Percentiles rank a stretch among this genome's conserved stretches.
phyloP scores from a whole-genome alignment of 2,888 invertebrate genomes.

The Cynaeus angustus region DNA sequence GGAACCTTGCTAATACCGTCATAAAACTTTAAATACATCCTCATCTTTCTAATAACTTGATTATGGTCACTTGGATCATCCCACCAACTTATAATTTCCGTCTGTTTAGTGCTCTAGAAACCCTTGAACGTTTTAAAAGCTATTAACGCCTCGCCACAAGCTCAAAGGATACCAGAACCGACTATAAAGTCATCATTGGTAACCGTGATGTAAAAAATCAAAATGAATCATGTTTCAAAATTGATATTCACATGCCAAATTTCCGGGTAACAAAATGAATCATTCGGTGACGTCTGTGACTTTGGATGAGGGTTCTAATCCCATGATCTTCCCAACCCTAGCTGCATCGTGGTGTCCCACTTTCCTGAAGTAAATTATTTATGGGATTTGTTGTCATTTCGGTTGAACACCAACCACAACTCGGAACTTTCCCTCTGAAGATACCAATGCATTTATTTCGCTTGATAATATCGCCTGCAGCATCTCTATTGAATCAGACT shows the following conservation, averaged over 20 bases:
- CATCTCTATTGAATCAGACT: constrained; percentile 15
- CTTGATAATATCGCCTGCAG: constrained; percentile 4
- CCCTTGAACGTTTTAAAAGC: neutral
- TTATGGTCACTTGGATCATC: constrained; percentile 2
- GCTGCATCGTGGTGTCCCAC: constrained; percentile 1
- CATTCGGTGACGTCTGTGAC: neutral
- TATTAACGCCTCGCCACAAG: neutral
- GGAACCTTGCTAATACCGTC: neutral
- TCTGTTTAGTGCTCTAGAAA: neutral
- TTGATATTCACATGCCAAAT: neutral
- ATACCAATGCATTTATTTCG: constrained; percentile 20
- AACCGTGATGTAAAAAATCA: neutral
- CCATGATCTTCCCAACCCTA: neutral
- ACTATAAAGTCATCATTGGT: neutral
- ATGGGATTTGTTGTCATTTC: constrained; percentile 26
- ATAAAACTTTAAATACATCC: neutral
- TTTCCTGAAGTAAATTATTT: constrained; percentile 26
- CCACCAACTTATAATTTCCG: neutral
- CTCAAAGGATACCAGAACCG: neutral
- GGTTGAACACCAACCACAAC: neutral
- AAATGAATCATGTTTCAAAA: constrained; percentile 10
- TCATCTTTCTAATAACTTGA: neutral
- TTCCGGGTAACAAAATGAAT: constrained; percentile 1
- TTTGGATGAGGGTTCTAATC: neutral
- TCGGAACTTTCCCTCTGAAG: neutral